These are phyloP conservation scores for Daphoenositta chrysoptera DNA, from an alignment of 2,113 vertebrate species.

Conservation along the genomic window DNA sequence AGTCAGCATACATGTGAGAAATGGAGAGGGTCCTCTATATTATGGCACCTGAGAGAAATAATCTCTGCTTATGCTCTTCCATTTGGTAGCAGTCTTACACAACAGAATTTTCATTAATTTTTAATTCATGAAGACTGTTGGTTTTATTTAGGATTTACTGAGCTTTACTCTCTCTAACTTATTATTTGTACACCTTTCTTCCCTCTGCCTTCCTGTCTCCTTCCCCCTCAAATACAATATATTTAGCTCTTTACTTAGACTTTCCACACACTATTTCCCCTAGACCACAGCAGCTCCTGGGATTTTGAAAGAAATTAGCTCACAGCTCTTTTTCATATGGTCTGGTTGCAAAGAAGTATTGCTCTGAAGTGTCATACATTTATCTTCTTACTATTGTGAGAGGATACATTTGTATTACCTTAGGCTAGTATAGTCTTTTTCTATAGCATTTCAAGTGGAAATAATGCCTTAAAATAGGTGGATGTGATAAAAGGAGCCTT, in stretches of 20 bases:
- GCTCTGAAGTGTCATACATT: background rate
- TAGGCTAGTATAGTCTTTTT: background rate
- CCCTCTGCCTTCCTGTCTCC: background rate
- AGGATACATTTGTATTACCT: background rate
- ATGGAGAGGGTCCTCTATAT: background rate
- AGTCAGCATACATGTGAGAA: background rate
- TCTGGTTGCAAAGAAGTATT: background rate
- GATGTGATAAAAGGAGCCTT: background rate
- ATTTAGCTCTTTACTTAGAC: background rate
- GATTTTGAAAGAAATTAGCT: background rate
- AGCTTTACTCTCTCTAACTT: background rate
- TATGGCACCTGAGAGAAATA: background rate
- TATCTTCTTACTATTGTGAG: background rate
- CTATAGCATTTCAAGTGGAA: background rate
- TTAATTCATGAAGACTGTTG: background rate
- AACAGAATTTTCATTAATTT: background rate
- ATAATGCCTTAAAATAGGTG: background rate
- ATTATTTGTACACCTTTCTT: background rate
- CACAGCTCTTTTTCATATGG: background rate
- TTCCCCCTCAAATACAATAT: background rate
- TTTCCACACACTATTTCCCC: background rate
- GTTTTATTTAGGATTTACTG: background rate
- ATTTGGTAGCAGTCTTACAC: background rate
- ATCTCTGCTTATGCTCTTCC: background rate
- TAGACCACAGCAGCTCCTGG: background rate